Conservation (phyloP, 2,888 invertebrate genomes). For the Eupelmus urozonus region DNA sequence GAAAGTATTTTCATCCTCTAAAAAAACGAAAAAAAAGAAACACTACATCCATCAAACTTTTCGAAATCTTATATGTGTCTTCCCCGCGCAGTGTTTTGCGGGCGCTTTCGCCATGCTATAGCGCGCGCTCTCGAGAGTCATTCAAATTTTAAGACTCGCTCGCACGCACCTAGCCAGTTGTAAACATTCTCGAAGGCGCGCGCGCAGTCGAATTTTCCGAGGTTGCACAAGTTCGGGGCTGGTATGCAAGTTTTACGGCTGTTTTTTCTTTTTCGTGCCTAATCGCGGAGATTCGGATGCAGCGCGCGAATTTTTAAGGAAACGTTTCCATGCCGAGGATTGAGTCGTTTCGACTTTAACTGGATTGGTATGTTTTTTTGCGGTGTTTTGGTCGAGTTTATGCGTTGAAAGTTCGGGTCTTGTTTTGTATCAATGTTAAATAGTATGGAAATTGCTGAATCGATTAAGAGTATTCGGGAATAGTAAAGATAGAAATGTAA, state of each 20-base stretch:
- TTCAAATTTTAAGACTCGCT: background rate
- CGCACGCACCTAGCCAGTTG: background rate
- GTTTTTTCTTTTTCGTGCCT: background rate
- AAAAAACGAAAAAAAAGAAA: no score
- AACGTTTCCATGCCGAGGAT: no score
- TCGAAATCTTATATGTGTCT: background rate
- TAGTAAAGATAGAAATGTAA: no score
- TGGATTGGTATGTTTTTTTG: no score
- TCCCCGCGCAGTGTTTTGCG: background rate
- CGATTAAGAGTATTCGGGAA: no score
- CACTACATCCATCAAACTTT: background rate
- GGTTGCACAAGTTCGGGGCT: background rate
- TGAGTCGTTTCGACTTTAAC: no score
- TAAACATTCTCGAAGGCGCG: background rate
- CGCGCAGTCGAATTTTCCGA: background rate
- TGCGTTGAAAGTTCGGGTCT: no score
- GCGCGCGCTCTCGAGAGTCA: background rate
- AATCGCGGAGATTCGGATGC: background rate
- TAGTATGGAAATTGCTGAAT: no score
- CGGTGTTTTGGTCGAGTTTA: no score
- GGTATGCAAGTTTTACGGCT: background rate
- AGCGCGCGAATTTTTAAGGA: background rate
- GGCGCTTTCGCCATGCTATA: background rate
- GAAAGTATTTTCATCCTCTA: no score
- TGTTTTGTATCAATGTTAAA: no score